Percentiles rank a stretch among this genome's conserved stretches.
Conservation (phyloP, 2,888 invertebrate genomes). For the Linnaemya vulpina region DNA sequence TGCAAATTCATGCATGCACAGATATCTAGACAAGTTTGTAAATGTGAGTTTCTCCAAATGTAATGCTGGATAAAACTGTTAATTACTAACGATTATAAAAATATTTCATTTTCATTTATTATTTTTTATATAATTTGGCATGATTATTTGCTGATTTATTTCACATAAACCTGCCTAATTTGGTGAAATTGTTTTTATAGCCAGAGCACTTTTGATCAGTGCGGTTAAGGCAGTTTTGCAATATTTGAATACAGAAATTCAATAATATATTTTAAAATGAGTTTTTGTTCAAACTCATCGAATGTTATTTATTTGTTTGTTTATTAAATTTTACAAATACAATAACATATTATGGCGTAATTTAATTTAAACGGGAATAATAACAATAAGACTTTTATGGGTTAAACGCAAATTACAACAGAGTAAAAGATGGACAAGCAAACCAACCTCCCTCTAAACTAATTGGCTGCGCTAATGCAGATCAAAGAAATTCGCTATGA, state of each 20-base stretch:
- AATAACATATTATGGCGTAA: neutral
- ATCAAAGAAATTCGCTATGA: too few relatives aligned
- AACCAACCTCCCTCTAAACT: too few relatives aligned
- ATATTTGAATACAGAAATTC: neutral
- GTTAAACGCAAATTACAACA: too few relatives aligned
- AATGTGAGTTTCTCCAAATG: slow-evolving; percentile 42
- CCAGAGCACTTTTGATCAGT: neutral
- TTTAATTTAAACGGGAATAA: neutral
- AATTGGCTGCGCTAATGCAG: too few relatives aligned
- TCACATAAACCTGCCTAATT: neutral
- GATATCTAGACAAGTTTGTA: slow-evolving; percentile 6
- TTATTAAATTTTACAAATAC: too few relatives aligned
- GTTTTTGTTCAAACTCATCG: too few relatives aligned
- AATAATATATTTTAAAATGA: too few relatives aligned
- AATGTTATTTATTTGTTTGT: too few relatives aligned
- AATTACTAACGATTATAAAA: slow-evolving; percentile 39
- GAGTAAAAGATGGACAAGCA: too few relatives aligned
- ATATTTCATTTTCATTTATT: neutral
- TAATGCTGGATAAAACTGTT: slow-evolving; percentile 40
- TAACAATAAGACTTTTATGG: too few relatives aligned
- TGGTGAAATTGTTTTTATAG: neutral
- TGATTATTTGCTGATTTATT: neutral
- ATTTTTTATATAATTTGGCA: slow-evolving; percentile 30
- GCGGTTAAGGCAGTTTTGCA: neutral
- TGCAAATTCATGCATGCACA: slow-evolving; percentile 1